Evolutionary conservation across 2,797 vertebrate species (phyloP).

Genomic region (Cynopterus sphinx): DNA sequence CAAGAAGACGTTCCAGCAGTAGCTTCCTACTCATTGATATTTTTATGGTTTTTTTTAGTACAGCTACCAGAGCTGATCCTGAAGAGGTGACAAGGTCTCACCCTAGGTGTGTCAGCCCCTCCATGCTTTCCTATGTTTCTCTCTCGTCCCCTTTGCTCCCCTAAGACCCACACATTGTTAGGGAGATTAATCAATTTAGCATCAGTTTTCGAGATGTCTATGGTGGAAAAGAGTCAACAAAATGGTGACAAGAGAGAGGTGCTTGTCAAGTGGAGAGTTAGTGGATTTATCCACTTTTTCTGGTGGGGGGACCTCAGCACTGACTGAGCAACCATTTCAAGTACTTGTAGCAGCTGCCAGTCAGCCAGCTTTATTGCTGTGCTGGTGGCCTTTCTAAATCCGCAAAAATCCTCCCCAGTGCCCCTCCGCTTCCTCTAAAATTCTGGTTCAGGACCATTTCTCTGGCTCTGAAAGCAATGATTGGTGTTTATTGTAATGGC

Average conservation of each 20-base stretch:
- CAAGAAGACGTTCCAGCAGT: not conserved
- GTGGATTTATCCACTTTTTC: not conserved
- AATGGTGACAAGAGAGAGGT: no score
- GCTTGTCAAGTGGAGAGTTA: not conserved
- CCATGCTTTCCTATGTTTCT: no score
- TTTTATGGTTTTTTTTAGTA: not conserved
- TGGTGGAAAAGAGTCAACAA: not conserved
- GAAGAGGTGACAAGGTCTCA: not conserved
- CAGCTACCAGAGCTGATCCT: not conserved
- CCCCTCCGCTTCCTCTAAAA: not conserved
- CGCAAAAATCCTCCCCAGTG: not conserved
- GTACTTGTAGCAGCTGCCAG: not conserved
- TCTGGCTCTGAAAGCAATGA: not conserved
- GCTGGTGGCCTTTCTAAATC: no score
- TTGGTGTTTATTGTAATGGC: not conserved
- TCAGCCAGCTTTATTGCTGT: not conserved
- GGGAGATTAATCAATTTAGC: not conserved
- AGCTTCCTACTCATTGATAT: not conserved
- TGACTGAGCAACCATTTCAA: not conserved
- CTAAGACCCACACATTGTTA: not conserved
- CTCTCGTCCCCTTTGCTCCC: no score
- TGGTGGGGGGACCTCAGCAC: rapidly evolving
- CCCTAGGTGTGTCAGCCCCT: not conserved
- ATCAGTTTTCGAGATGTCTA: not conserved
- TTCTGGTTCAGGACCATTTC: not conserved